Conservation (phyloP, 2,888 invertebrate species). For the Drosophila trichaetosa region DNA sequence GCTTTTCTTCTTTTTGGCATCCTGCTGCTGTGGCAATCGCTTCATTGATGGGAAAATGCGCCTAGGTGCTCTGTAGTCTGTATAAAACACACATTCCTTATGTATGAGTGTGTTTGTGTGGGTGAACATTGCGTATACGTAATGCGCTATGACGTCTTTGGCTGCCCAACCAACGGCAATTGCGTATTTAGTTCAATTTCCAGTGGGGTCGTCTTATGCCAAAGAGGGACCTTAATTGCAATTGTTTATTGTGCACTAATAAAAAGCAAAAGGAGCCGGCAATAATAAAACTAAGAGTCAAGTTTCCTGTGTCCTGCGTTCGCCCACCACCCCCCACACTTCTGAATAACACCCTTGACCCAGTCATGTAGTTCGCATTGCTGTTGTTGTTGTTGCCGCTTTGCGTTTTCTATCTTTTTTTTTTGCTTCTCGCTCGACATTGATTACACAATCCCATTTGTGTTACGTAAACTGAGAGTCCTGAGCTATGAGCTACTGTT, state of each 20-base stretch:
- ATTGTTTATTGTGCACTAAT: constrained; percentile 36
- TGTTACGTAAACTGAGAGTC: constrained; percentile 72
- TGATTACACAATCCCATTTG: constrained; percentile 73
- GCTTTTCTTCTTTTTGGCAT: constrained; percentile 47
- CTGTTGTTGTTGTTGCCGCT: constrained; percentile 15
- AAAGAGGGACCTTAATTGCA: constrained; percentile 14
- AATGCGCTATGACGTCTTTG: constrained; percentile 77
- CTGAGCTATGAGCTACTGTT: constrained; percentile 45
- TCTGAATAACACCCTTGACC: constrained; percentile 49
- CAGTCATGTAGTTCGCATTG: constrained; percentile 19
- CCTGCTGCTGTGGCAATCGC: constrained; percentile 57
- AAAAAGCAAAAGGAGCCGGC: constrained; percentile 6
- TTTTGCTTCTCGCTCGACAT: constrained; percentile 19
- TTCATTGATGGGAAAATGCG: constrained; percentile 63
- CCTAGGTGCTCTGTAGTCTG: constrained; percentile 5
- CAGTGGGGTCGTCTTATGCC: not conserved
- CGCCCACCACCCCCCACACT: not conserved
- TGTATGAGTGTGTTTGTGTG: not conserved
- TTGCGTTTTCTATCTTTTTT: constrained; percentile 12
- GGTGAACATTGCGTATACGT: constrained; percentile 69
- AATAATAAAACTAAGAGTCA: constrained; percentile 31
- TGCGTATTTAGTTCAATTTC: constrained; percentile 42
- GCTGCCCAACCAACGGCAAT: constrained; percentile 28
- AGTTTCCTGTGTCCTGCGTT: constrained; percentile 5
- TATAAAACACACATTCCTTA: not conserved